Percentiles rank a stretch among this genome's conserved stretches.
Conservation (phyloP, 2,797 vertebrate species). For the Cossypha caffra region DNA sequence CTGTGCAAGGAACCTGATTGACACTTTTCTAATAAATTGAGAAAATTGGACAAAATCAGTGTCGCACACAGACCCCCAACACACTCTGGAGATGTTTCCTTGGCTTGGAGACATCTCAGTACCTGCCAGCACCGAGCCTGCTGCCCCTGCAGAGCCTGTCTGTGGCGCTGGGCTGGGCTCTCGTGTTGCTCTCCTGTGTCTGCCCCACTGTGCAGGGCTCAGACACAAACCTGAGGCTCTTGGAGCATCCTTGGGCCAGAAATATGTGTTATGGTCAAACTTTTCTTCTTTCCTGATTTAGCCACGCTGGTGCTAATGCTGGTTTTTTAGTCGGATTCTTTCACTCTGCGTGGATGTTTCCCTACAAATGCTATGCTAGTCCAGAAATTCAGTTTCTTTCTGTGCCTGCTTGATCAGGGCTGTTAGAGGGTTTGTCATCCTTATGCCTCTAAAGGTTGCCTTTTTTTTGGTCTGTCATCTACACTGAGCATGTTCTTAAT, state of each 20-base stretch:
- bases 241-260: background rate
- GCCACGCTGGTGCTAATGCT: background rate
- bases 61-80: background rate
- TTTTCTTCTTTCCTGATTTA: background rate
- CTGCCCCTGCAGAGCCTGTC: background rate
- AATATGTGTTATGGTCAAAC: rapidly evolving
- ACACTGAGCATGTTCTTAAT: rapidly evolving
- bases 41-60: background rate
- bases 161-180: rapidly evolving
- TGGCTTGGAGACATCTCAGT: background rate
- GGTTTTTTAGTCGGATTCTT: rapidly evolving
- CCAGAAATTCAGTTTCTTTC: background rate
- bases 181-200: no score
- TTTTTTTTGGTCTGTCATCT: background rate
- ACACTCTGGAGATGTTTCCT: background rate
- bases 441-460: background rate
- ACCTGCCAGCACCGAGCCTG: rapidly evolving
- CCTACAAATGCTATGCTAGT: background rate
- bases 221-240: background rate
- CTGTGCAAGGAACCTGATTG: background rate
- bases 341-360: rapidly evolving
- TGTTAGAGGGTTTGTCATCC: background rate
- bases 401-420: background rate
- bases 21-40: background rate
- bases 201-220: rapidly evolving